Conservation (phyloP, 2,113 vertebrate species). For the Lamprologus lemairii region DNA sequence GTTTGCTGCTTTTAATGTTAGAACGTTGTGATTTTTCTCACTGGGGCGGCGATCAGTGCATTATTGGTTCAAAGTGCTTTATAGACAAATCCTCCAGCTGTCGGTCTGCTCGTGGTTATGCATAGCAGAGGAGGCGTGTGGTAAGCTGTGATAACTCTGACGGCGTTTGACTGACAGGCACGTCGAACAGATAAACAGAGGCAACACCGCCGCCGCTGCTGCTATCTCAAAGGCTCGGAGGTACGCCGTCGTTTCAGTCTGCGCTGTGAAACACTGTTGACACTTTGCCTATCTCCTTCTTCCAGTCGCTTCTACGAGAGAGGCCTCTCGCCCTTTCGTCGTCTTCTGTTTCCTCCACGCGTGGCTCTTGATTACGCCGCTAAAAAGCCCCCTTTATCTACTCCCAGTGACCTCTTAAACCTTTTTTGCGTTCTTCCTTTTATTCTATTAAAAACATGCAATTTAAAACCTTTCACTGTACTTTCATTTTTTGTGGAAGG, state of each 20-base stretch:
- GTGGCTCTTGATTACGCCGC: neutral
- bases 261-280: constrained; percentile 43
- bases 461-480: constrained; percentile 34
- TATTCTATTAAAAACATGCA: constrained; percentile 35
- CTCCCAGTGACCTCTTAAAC: neutral
- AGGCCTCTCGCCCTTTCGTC: neutral
- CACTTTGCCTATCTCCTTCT: constrained; percentile 45
- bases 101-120: neutral
- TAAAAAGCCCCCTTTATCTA: neutral
- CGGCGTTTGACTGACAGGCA: constrained; percentile 1
- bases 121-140: neutral
- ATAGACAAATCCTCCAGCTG: constrained; percentile 13
- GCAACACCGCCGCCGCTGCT: neutral
- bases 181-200: neutral
- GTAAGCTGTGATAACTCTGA: neutral
- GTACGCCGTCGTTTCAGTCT: neutral
- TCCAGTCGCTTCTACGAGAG: constrained; percentile 19
- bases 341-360: constrained; percentile 20
- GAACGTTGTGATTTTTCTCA: neutral
- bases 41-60: constrained; percentile 28
- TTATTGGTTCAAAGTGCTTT: constrained; percentile 71
- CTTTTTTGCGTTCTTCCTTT: constrained; percentile 22
- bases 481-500: neutral
- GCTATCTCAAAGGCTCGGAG: constrained; percentile 19
- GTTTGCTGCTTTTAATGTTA: constrained; percentile 2